Conservation (phyloP, 2,113 vertebrate species). For the Martes martes region DNA sequence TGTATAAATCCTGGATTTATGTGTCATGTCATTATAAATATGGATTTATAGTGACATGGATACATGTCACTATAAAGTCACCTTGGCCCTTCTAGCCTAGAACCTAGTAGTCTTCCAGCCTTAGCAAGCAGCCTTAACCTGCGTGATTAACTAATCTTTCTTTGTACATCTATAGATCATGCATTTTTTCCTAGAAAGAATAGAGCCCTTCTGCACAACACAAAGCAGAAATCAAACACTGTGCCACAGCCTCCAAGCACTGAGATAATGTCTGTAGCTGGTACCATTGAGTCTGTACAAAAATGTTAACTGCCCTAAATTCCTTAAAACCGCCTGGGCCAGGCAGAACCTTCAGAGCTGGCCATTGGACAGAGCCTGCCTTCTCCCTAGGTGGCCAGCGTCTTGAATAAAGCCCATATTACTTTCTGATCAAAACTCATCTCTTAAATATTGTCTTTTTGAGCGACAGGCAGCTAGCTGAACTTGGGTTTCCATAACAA, state of each 20-base stretch:
- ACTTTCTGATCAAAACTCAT: neutral
- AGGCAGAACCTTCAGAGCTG: neutral
- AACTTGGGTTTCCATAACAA: neutral
- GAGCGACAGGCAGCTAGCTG: neutral
- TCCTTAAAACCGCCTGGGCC: neutral
- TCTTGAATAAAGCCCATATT: neutral
- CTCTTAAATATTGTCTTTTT: neutral
- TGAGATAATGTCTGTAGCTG: neutral
- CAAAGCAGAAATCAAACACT: neutral
- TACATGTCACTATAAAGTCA: neutral
- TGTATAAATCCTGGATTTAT: neutral
- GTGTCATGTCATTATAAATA: too few species aligned
- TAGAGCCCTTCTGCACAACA: neutral
- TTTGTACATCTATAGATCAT: neutral
- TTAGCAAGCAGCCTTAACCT: neutral
- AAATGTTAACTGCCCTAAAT: neutral
- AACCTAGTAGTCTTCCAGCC: neutral
- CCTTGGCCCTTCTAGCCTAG: neutral
- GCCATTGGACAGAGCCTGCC: neutral
- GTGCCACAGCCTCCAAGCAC: neutral
- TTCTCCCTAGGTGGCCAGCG: neutral
- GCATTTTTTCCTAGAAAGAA: neutral
- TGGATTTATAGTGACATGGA: too few species aligned
- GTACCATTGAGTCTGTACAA: neutral
- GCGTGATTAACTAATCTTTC: neutral